These are phyloP conservation scores for Leuciscus idus DNA, from an alignment of 2,113 vertebrate genomes.

Conservation along the genomic window DNA sequence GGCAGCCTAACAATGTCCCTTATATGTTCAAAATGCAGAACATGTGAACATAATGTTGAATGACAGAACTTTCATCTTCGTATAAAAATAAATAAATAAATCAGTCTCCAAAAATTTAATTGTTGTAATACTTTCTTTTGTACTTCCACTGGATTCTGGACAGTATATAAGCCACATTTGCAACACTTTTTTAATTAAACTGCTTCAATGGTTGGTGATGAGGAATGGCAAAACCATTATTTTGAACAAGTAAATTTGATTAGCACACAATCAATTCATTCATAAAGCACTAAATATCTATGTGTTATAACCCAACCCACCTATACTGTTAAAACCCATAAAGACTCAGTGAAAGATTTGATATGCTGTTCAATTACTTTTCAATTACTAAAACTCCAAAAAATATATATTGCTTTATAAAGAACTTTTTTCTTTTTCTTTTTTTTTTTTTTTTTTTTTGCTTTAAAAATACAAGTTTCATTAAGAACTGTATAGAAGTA, in stretches of 20 bases:
- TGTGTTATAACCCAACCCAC: too few species aligned
- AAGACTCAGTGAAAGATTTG: not conserved
- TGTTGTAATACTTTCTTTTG: not conserved
- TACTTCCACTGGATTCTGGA: not conserved
- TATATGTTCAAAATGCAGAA: not conserved
- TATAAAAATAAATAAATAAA: not conserved
- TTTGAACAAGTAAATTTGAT: conserved; percentile 2
- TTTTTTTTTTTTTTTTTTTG: too few species aligned
- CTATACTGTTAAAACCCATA: not conserved
- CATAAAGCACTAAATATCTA: not conserved
- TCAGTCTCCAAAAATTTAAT: not conserved
- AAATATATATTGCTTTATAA: not conserved
- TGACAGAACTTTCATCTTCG: not conserved
- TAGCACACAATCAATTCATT: not conserved
- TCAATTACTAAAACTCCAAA: not conserved
- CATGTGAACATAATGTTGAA: not conserved
- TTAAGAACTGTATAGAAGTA: not conserved
- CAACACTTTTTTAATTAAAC: not conserved
- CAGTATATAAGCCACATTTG: not conserved
- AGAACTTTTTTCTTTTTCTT: not conserved
- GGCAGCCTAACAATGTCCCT: not conserved
- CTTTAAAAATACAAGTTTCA: too few species aligned
- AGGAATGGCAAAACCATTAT: not conserved
- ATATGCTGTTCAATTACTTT: not conserved
- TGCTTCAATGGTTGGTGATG: not conserved